Base-by-base conservation (phyloP, 2,888 invertebrate species). In the Villa cingulata region DNA sequence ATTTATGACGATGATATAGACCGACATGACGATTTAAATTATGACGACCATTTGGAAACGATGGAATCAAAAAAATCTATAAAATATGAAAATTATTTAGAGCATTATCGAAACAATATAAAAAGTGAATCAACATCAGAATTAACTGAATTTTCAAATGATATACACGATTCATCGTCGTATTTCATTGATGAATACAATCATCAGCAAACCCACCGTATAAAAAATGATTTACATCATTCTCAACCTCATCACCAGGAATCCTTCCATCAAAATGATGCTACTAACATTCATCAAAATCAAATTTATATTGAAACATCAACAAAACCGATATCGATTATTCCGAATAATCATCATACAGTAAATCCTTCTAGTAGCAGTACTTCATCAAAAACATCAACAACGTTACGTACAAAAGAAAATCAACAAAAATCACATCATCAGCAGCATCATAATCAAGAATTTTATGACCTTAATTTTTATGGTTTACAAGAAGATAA, bases 21-120 rank as follows among this genome's bases (percentile, higher is more conserved):
- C 44, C 48, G 20, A 51, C 47, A 9, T 51, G 23, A 23, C 7
- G 23, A 23, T 23, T 23, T 23, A 23, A 23, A 7, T 23, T 23
- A 23, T 7, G 7, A 23, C 7, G 5, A 23, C 7, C 23, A 23
- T 23, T 23, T 6, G 4, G 23, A 23, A 23, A 23, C 23, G 54
- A 20, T 54, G 55, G 29, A 50, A 52, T 20, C 48, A 44, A 9
- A 48, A 47, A 5, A 15, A 32, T 39, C 43, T 45, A 53, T 55
- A 15, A 59, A 59, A 23, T 61, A 62, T 37, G 65, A 66, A 45
- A 63, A 57, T 54, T 66, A 66, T 54, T 58, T 66, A 52, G 63
- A 63, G 38, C 66, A 65, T 50, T 66, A 62, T 51, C 62, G 62
- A 41, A 62, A 57, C 1, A 52, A 57, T 23, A 56, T 57, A 42